Base-by-base conservation (phyloP, 2,797 vertebrate genomes). In the Anas capensis region DNA sequence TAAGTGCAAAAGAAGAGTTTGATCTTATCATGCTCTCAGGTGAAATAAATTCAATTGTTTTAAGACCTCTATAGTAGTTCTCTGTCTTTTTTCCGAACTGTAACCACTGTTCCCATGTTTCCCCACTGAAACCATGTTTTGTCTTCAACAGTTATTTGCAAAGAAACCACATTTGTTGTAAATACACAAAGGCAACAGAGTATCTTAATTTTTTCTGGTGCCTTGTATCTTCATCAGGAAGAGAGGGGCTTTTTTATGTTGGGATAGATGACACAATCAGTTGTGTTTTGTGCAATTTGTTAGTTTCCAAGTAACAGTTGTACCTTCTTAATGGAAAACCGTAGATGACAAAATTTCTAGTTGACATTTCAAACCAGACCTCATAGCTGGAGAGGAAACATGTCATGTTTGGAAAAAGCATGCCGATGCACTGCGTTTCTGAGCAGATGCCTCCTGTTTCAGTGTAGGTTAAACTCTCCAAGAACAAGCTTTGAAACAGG, bases 331-430 rank as follows among this genome's bases (percentile, higher is more conserved):
- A 16, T 44, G 26, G 66, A 68, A 65, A 88, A 46, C 56, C 46
- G 4, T 62, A 61, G 66, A 26, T 38, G 77, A 78, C 49, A 83
- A 76, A 94, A 90, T 16, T 93, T 93, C 87, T 90, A 72, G n/a
- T 77, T 26, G 8, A 18, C 58, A 2, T 31, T 68, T 86, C 51
- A 76, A 66, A 71, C 11, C 14, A 75, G 21, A 12, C 31, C 29
- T 72, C 26, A 21, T 23, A 66, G 38, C 51, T 86, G 57, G n/a
- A 92, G 54, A 46, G 69, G 80, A 86, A 70, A 73, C 3, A 4
- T 11, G 2, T 1, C 20, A 7, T 72, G 33, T 81, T 84, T 75
- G 65, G 57, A 54, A 86, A 61, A 62, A 31, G n/a, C n/a, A 62
- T 44, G 51, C 40, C 84, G 26, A 33, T 62, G 4, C 2, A 4